Conservation (phyloP, 2,113 vertebrate genomes). For the Macquaria australasica region DNA sequence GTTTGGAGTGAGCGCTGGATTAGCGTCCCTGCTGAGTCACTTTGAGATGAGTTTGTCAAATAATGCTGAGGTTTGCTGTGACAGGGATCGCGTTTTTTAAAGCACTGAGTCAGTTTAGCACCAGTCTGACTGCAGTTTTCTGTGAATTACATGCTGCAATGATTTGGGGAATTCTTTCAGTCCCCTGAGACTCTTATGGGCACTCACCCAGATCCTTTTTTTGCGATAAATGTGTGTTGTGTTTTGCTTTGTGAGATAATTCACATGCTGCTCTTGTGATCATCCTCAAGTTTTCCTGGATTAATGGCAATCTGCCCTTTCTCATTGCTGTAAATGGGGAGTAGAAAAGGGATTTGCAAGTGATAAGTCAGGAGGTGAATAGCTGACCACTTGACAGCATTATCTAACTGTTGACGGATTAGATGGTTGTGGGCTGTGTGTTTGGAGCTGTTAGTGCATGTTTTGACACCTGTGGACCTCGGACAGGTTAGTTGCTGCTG, state of each 20-base stretch:
- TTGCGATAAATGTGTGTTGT: neutral
- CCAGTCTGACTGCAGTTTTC: conserved; percentile 13
- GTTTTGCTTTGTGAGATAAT: conserved; percentile 12
- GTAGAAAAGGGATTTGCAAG: conserved; percentile 52
- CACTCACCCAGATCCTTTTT: neutral
- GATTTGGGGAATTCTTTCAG: conserved; percentile 26
- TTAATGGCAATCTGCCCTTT: conserved; percentile 1
- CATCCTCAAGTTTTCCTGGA: conserved; percentile 14
- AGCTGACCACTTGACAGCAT: conserved; percentile 56
- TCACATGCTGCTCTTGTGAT: conserved; percentile 21
- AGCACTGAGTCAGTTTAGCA: conserved; percentile 21
- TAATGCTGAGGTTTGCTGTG: conserved; percentile 7
- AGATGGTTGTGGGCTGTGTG: conserved; percentile 33
- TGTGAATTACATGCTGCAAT: conserved; percentile 18
- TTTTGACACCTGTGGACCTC: conserved; percentile 72
- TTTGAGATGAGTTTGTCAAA: conserved; percentile 14
- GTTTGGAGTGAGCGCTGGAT: neutral
- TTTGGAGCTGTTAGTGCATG: conserved; percentile 47
- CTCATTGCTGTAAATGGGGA: conserved; percentile 5
- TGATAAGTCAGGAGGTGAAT: conserved; percentile 41
- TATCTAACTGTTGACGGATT: conserved; percentile 68
- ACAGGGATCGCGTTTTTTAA: conserved; percentile 15
- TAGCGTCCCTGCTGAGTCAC: neutral
- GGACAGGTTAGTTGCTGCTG: conserved; percentile 37
- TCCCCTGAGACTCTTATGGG: neutral